Base-by-base conservation (phyloP, 1,140 invertebrate genomes). In the Drosophila sechellia region DNA sequence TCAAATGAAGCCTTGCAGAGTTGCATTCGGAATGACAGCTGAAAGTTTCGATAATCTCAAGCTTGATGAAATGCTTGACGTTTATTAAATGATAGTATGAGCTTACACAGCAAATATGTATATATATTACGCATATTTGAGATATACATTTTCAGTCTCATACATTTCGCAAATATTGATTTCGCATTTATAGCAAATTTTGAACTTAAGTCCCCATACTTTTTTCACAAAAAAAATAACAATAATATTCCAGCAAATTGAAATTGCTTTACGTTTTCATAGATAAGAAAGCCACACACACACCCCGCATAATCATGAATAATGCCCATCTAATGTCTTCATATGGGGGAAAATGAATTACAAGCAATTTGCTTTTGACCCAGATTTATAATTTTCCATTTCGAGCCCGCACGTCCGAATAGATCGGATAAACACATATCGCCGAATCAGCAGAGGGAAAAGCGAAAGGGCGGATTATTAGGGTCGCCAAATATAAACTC, bases 361-460 rank as follows among this genome's bases (percentile, higher is more conserved):
- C 59, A 64, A 65, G 72, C 72, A 39, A 76, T 76, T 76, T 76
- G 50, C 49, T 57, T 55, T 50, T 76, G 73, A 68, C 73, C 73
- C 61, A 76, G 74, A 76, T 76, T 68, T 64, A 68, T 76, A 76
- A 76, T 76, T 76, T 48, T 54, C 40, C 54, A 66, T 43, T 58
- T 42, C 48, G 49, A 17, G n/a, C 42, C 52, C 61, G 31, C 72
- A 50, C 50, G 72, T 64, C 57, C 46, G 34, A 52, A 46, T 53
- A 61, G 58, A 61, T 63, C 70, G 37, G 39, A 74, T 55, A 75
- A 42, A 50, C 71, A 50, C 71, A 73, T 55, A 75, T 76, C 72
- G 59, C 27, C 61, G 61, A 58, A 42, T 76, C 60, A 68, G 72
- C 72, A 43, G 25, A 76, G 68, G 35, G 34, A 52, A 58, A 76